These are phyloP conservation scores for Cantharis flavilabris DNA, from an alignment of 2,888 invertebrate genomes.

Conservation along the genomic window DNA sequence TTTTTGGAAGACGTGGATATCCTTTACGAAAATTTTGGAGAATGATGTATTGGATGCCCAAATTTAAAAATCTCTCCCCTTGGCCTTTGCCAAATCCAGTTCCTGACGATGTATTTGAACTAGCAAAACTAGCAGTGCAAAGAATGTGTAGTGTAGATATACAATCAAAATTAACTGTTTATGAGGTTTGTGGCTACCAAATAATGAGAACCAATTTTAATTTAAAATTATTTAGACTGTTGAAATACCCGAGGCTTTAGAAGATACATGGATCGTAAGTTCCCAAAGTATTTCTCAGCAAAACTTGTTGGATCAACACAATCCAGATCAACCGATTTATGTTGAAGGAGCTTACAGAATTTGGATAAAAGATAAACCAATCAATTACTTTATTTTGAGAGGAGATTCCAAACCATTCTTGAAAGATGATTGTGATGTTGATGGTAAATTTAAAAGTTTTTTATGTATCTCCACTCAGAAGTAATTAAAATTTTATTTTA, in stretches of 20 bases:
- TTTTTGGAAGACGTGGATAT: slow-evolving; percentile 80
- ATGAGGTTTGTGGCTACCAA: slow-evolving; percentile 57
- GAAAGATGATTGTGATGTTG: slow-evolving; percentile 61
- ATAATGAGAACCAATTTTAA: not conserved
- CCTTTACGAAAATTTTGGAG: slow-evolving; percentile 77
- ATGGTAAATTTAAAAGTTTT: slow-evolving; percentile 60
- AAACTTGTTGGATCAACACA: slow-evolving; percentile 68
- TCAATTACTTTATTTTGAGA: slow-evolving; percentile 83
- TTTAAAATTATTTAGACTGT: slow-evolving; percentile 59
- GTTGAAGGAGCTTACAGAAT: slow-evolving; percentile 86
- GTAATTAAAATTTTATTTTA: slow-evolving; percentile 50
- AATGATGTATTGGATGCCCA: slow-evolving; percentile 92
- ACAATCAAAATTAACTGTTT: slow-evolving; percentile 67
- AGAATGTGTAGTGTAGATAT: slow-evolving; percentile 85
- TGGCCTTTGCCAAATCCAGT: slow-evolving; percentile 79
- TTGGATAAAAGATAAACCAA: slow-evolving; percentile 74
- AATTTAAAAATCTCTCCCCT: slow-evolving; percentile 88
- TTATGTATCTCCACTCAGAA: not conserved
- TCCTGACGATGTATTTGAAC: slow-evolving; percentile 75
- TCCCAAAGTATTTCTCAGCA: slow-evolving; percentile 81
- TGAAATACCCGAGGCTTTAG: slow-evolving; percentile 74
- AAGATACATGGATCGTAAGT: slow-evolving; percentile 92
- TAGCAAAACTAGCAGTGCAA: slow-evolving; percentile 81
- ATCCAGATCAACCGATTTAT: slow-evolving; percentile 66
- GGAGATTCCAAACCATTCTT: slow-evolving; percentile 67